Percentiles rank a stretch among this genome's conserved stretches.
phyloP scores from a whole-genome alignment of 2,113 vertebrate species.

The Caranx melampygus region DNA sequence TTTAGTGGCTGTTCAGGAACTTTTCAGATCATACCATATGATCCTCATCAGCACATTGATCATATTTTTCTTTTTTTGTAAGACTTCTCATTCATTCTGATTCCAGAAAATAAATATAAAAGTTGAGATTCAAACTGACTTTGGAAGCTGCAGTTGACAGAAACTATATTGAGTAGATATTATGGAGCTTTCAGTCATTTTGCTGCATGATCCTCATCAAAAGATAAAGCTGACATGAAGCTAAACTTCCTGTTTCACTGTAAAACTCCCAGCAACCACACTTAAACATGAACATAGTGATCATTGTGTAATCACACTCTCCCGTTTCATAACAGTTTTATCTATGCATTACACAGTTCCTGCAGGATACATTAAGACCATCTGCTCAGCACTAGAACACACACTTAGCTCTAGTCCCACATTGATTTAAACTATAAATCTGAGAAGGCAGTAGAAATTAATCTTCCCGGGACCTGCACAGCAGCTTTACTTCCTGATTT shows the following conservation, averaged over 20 bases:
- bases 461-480: neutral
- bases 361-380: constrained; percentile 34
- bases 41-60: no score
- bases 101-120: no score
- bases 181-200: no score
- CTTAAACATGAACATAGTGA: neutral
- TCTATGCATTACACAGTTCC: constrained; percentile 32
- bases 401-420: constrained; percentile 27
- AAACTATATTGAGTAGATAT: no score
- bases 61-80: no score
- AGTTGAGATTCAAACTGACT: no score
- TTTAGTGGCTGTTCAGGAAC: no score
- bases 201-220: no score
- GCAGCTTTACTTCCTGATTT: neutral
- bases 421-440: constrained; percentile 23
- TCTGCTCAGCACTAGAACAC: constrained; percentile 13
- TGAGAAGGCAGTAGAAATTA: neutral
- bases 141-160: no score
- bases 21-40: no score
- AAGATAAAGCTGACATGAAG: neutral
- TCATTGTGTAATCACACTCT: neutral
- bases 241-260: neutral
- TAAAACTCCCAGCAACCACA: neutral
- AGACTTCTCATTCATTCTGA: no score
- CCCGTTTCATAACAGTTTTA: constrained; percentile 34